Conservation (phyloP, 2,797 vertebrate species). For the Silurus lanzhouensis region DNA sequence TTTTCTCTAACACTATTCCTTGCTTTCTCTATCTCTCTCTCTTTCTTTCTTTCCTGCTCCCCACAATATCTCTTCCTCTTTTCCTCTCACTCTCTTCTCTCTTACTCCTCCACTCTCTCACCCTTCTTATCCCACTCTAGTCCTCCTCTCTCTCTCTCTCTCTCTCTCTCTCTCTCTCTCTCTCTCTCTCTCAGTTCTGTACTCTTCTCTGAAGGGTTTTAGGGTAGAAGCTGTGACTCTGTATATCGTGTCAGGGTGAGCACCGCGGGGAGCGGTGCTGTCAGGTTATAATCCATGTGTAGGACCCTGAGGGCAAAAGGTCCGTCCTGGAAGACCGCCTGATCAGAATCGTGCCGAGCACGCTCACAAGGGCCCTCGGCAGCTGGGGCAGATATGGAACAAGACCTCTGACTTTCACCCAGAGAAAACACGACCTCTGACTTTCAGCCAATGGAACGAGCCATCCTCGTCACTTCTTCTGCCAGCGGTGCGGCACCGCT, state of each 20-base stretch:
- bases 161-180: conserved; percentile 12
- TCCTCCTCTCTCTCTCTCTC: too few relatives aligned
- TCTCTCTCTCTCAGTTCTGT: not conserved
- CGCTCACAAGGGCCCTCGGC: conserved; percentile 58
- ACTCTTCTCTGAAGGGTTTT: not conserved
- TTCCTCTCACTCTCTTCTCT: conserved; percentile 7
- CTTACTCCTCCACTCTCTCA: conserved; percentile 15
- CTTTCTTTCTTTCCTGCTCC: not conserved
- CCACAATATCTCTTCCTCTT: not conserved
- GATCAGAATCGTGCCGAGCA: conserved; percentile 40
- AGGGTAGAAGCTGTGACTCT: not conserved
- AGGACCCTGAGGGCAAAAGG: conserved; percentile 10
- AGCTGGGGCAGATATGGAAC: conserved; percentile 63
- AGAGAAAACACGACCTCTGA: conserved; percentile 42
- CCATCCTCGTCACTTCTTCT: conserved; percentile 20
- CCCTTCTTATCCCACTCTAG: not conserved
- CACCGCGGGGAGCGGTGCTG: conserved; percentile 23
- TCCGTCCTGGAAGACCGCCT: conserved; percentile 19
- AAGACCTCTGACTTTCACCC: conserved; percentile 36
- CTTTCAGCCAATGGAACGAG: conserved; percentile 47
- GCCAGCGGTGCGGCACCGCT: conserved; percentile 39
- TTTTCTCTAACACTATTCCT: conserved; percentile 8
- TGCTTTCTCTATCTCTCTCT: too few relatives aligned
- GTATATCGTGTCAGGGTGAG: conserved; percentile 15
- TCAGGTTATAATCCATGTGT: conserved; percentile 29